Conservation (phyloP, 1,140 invertebrate genomes). For the Apis mellifera region DNA sequence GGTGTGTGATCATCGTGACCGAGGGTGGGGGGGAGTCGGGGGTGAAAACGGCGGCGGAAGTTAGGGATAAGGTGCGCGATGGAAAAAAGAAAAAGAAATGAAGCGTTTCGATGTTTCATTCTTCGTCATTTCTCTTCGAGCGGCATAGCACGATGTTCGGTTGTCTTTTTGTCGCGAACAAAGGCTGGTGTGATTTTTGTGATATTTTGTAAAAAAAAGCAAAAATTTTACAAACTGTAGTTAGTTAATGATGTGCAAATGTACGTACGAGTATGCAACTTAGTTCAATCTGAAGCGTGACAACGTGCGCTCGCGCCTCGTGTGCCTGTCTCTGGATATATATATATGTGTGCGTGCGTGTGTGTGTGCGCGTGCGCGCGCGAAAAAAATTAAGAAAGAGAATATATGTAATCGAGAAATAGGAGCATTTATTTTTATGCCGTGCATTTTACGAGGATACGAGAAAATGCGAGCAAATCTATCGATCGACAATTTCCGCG, state of each 20-base stretch:
- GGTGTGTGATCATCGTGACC: background rate
- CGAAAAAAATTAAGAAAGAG: constrained; percentile 24
- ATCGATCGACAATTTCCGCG: constrained; percentile 47
- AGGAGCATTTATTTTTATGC: constrained; percentile 81
- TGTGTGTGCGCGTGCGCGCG: too few species aligned
- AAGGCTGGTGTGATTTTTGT: constrained; percentile 81
- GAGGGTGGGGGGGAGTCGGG: background rate
- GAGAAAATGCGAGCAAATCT: constrained; percentile 52
- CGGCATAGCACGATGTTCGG: constrained; percentile 31
- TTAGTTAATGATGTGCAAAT: constrained; percentile 61
- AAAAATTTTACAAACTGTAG: constrained; percentile 54
- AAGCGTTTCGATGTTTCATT: background rate
- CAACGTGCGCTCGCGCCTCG: background rate
- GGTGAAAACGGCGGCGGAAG: background rate
- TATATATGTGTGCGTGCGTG: background rate
- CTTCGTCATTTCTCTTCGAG: constrained; percentile 9
- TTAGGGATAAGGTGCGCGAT: background rate
- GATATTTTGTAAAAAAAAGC: constrained; percentile 80
- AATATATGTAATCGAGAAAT: constrained; percentile 62
- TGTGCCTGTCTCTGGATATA: too few species aligned
- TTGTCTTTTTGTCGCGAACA: constrained; percentile 71
- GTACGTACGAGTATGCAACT: background rate
- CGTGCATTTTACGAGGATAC: constrained; percentile 77
- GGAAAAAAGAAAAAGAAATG: too few species aligned
- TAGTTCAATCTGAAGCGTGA: background rate